Evolutionary conservation across 2,888 invertebrate genomes (phyloP), one percentile per base, ranked within the genome.

Genomic region (Cephus runcator): DNA sequence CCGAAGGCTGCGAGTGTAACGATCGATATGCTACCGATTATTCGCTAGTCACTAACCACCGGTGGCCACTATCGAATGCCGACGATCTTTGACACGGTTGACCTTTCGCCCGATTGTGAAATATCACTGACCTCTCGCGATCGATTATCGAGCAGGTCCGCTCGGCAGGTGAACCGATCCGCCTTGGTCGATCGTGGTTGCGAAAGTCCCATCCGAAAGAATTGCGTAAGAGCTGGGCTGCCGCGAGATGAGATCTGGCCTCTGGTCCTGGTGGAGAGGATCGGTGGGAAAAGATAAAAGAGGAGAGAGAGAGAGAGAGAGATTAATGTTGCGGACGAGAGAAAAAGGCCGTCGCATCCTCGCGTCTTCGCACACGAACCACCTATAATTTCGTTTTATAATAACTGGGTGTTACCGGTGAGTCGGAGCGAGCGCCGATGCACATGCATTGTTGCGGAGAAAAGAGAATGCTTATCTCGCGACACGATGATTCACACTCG

Each of bases 401-500:
- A 81, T 81, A 79, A 81, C 81, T 81, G 56, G 79, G 79, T 81
- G 77, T 69, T 78, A 69, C 75, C 34, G 30, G 40, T 69, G 69
- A 77, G 77, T 75, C 79, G 77, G 12, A 33, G 69, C 69, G 33
- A 30, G 12, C 82, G 85, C 83, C 85, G 84, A 73, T 82, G 82
- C 85, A 81, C 83, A 81, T 81, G 84, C 83, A 84, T 86, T 86
- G 85, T 69, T 86, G 80, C 80, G 34, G 35, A 33, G 73, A 76
- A 69, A 80, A 79, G 81, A 85, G 84, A 84, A 81, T 83, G 83
- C 86, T 86, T 84, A 86, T 86, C 85, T 83, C 79, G 75, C 78
- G 77, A 79, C 40, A 15, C 84, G 88, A 89, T 89, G 89, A 89
- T 87, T 89, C 89, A 89, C 86, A 80, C 86, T 85, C 77, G 81